These are phyloP conservation scores for Synergus umbraculus DNA, from an alignment of 2,888 invertebrate species.

Conservation along the genomic window DNA sequence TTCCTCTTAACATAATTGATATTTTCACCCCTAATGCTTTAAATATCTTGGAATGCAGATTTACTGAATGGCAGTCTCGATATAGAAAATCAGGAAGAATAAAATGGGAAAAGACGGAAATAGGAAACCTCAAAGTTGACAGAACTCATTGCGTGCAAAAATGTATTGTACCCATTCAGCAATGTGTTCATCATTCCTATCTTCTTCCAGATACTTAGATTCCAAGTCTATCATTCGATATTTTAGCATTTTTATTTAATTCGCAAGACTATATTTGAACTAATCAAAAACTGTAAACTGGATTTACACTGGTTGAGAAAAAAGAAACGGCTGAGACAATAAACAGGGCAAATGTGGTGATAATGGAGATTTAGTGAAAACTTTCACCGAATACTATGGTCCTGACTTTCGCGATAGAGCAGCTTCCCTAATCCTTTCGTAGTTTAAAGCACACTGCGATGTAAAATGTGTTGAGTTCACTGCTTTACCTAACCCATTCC, in stretches of 20 bases:
- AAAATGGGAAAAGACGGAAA: slow-evolving; percentile 39
- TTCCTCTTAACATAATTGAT: slow-evolving; percentile 24
- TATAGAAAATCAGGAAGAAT: slow-evolving; percentile 27
- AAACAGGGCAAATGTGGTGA: not conserved
- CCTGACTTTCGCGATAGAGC: not conserved
- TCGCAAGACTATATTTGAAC: not conserved
- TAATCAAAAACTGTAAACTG: not conserved
- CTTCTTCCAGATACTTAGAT: not conserved
- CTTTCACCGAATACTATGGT: not conserved
- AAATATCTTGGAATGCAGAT: not conserved
- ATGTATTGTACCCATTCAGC: slow-evolving; percentile 21
- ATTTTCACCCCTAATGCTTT: not conserved
- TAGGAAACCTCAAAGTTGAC: slow-evolving; percentile 37
- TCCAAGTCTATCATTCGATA: not conserved
- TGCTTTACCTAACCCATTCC: not conserved
- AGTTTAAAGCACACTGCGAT: not conserved
- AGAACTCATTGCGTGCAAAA: slow-evolving; percentile 33
- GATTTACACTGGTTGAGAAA: not conserved
- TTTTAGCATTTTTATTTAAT: slow-evolving; percentile 24
- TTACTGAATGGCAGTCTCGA: not conserved
- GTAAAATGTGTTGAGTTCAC: not conserved
- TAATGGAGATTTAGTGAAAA: not conserved
- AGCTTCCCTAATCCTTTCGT: slow-evolving; percentile 25
- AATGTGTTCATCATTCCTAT: slow-evolving; percentile 30
- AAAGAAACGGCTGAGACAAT: not conserved